Evolutionary conservation across 2,888 invertebrate species (phyloP).

Genomic region (Eristalis tenax): DNA sequence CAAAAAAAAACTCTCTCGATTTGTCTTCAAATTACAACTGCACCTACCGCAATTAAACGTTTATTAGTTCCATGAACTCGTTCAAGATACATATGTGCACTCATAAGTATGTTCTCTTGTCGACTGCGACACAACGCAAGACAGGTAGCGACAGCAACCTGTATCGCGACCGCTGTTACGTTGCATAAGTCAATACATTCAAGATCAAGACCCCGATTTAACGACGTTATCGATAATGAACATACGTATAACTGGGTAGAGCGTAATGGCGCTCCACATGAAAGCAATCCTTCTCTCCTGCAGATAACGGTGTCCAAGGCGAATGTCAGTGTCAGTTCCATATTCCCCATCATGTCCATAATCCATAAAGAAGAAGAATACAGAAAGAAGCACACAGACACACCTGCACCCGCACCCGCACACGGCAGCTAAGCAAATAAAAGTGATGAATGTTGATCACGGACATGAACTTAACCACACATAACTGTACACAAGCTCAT

Average conservation of each 20-base stretch:
- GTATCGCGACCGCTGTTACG: background rate
- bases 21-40: background rate
- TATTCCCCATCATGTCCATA: background rate
- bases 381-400: background rate
- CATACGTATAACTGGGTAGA: background rate
- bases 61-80: conserved; percentile 40
- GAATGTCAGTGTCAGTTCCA: conserved; percentile 50
- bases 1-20: background rate
- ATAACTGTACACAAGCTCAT: conserved; percentile 61
- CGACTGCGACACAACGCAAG: background rate
- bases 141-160: conserved; percentile 17
- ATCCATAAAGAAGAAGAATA: background rate
- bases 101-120: background rate
- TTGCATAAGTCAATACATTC: conserved; percentile 50
- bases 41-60: conserved; percentile 21
- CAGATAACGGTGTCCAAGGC: conserved; percentile 60
- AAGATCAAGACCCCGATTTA: conserved; percentile 58
- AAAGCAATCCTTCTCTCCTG: background rate
- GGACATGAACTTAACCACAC: conserved; percentile 57
- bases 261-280: conserved; percentile 23
- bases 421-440: conserved; percentile 56
- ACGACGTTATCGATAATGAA: background rate
- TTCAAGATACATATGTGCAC: background rate
- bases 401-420: conserved; percentile 6
- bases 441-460: conserved; percentile 63